A percentile compares a stretch with the other conserved stretches of the same genome.
Evolutionary conservation across 2,113 vertebrate species (phyloP).

Genomic region (Oreotrochilus melanogaster): DNA sequence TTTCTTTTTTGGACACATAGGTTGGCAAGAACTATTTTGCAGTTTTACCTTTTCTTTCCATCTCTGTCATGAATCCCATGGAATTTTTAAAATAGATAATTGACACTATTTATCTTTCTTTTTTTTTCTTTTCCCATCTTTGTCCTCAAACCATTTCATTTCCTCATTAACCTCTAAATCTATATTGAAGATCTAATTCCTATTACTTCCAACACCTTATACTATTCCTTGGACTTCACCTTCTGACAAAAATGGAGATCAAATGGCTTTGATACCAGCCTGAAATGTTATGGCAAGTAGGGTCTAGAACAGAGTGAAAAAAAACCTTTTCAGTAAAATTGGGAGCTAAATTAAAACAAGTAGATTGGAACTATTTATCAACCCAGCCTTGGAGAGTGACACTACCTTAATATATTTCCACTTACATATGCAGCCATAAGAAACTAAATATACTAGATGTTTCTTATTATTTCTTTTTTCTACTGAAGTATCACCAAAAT

Average conservation of each 20-base stretch:
- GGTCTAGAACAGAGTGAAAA: not conserved
- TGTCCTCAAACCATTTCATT: not conserved
- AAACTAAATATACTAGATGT: not conserved
- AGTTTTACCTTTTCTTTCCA: slow-evolving; percentile 39
- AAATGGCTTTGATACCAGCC: not conserved
- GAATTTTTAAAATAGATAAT: slow-evolving; percentile 59
- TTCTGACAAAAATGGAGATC: not conserved
- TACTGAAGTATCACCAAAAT: not conserved
- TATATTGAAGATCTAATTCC: not conserved
- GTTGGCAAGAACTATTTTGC: slow-evolving; percentile 2
- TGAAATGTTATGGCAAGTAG: not conserved
- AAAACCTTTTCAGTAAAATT: not conserved
- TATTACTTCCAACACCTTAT: not conserved
- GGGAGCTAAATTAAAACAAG: not conserved
- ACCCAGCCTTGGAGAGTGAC: no score
- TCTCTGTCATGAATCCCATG: slow-evolving; percentile 28
- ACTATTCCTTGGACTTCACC: not conserved
- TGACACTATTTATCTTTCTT: slow-evolving; percentile 20
- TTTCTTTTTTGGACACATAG: not conserved
- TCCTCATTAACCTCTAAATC: slow-evolving; percentile 53
- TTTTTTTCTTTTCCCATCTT: not conserved
- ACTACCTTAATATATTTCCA: not conserved
- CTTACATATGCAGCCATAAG: fast-evolving
- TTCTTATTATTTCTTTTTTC: not conserved
- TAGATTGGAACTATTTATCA: not conserved